A percentile compares a stretch with the other conserved stretches of the same genome.
These are phyloP conservation scores for Myotis pilosus DNA, from an alignment of 2,797 vertebrate genomes.

Conservation along the genomic window DNA sequence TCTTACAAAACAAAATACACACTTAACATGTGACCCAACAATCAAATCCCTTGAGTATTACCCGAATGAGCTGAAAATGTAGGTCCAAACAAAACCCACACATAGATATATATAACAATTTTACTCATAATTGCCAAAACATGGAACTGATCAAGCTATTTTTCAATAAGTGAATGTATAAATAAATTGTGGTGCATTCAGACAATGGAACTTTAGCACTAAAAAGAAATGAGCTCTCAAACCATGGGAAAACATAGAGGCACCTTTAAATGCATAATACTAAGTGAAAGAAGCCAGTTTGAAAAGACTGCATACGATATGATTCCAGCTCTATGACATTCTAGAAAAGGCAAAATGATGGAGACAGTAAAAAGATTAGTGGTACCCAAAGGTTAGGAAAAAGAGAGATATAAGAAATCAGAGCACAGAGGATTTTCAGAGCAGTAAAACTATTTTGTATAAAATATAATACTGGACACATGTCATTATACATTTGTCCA, in stretches of 20 bases:
- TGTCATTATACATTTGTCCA: not conserved
- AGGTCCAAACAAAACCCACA: not conserved
- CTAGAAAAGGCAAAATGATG: not conserved
- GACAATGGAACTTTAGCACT: not conserved
- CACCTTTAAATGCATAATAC: not conserved
- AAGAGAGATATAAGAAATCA: not conserved
- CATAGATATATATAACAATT: not conserved
- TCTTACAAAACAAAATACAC: not conserved
- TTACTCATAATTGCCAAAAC: not conserved
- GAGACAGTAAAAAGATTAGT: not conserved
- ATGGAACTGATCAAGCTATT: not conserved
- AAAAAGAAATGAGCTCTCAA: not conserved
- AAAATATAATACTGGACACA: not conserved
- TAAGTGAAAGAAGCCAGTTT: not conserved
- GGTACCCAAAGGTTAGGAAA: not conserved
- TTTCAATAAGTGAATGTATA: not conserved
- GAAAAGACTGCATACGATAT: not conserved
- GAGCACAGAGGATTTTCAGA: not conserved
- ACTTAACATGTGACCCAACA: not conserved
- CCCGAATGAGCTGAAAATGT: not conserved
- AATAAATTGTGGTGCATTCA: not conserved
- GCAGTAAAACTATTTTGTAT: not conserved
- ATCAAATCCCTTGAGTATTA: not conserved
- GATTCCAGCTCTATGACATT: not conserved
- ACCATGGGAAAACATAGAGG: not conserved